Base-by-base conservation (phyloP, 2,888 invertebrate species). In the Zygaena filipendulae region DNA sequence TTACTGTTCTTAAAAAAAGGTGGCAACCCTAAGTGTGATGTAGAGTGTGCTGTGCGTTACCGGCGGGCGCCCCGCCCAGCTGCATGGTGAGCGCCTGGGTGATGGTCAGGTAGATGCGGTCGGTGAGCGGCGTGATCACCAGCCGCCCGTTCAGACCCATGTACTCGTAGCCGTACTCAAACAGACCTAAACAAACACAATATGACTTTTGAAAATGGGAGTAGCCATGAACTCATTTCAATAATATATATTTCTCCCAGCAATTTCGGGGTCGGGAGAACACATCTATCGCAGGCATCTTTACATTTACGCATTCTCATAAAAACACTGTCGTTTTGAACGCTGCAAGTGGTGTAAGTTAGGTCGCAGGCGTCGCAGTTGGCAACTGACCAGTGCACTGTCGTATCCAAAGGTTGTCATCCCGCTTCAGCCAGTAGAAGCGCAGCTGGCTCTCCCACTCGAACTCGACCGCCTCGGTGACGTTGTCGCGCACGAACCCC, bases 161-260 rank as follows among this genome's bases (percentile, higher is more conserved):
- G 60, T 96, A 96, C 59, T 96, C 96, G 59, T 95, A 96, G 3
- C 96, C 96, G 50, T 95, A 96, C 36, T 93, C 91, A 56, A 96
- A 96, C 11, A 84, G 70, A 21, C 92, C 92, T 52, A 71, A 37
- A 44, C 39, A 25, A 22, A n/a, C n/a, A n/a, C n/a, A n/a, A n/a
- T n/a, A n/a, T n/a, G n/a, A n/a, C n/a, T 20, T 20, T 10, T 20
- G 3, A 5, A n/a, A n/a, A n/a, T n/a, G n/a, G n/a, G n/a, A n/a
- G n/a, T n/a, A n/a, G n/a, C n/a, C n/a, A n/a, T n/a, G n/a, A n/a
- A n/a, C n/a, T n/a, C n/a, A n/a, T n/a, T n/a, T n/a, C n/a, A n/a
- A n/a, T n/a, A n/a, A n/a, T n/a, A n/a, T n/a, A n/a, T n/a, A n/a
- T n/a, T n/a, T n/a, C n/a, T n/a, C n/a, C n/a, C n/a, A n/a, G n/a